Conservation (phyloP, 92 coral and sea anemone genomes). For the Bergia puertoricense region DNA sequence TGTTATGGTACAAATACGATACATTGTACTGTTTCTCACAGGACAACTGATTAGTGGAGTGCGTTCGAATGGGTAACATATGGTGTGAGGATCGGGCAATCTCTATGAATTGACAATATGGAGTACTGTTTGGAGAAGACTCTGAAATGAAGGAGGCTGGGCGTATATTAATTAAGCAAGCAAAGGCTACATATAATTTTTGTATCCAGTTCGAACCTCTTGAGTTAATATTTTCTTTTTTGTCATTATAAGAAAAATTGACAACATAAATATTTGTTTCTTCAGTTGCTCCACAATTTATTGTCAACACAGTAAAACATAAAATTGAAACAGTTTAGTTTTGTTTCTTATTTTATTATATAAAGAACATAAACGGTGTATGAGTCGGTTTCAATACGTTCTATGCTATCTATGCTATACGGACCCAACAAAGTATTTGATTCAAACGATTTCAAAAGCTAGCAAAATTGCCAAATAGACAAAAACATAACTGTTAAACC, state of each 20-base stretch:
- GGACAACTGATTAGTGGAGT: too few relatives aligned
- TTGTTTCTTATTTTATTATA: not conserved
- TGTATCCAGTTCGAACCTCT: too few relatives aligned
- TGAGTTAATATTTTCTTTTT: not conserved
- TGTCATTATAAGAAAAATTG: not conserved
- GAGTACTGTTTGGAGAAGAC: too few relatives aligned
- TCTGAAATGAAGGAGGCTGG: too few relatives aligned
- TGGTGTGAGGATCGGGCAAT: too few relatives aligned
- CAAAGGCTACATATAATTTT: too few relatives aligned
- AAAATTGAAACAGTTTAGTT: not conserved
- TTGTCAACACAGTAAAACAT: not conserved
- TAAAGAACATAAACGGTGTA: not conserved
- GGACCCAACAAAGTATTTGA: not conserved
- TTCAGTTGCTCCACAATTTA: not conserved
- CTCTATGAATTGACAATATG: too few relatives aligned
- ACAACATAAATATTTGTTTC: not conserved
- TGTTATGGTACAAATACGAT: too few relatives aligned
- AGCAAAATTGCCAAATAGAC: not conserved
- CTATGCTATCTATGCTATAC: not conserved
- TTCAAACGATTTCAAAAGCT: not conserved
- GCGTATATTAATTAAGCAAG: too few relatives aligned
- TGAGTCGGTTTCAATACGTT: not conserved
- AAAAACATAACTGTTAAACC: not conserved
- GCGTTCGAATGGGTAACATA: too few relatives aligned
- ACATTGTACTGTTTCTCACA: too few relatives aligned